phyloP scores from a whole-genome alignment of 2,888 invertebrate genomes.

The Acrocyrtus sp. region DNA sequence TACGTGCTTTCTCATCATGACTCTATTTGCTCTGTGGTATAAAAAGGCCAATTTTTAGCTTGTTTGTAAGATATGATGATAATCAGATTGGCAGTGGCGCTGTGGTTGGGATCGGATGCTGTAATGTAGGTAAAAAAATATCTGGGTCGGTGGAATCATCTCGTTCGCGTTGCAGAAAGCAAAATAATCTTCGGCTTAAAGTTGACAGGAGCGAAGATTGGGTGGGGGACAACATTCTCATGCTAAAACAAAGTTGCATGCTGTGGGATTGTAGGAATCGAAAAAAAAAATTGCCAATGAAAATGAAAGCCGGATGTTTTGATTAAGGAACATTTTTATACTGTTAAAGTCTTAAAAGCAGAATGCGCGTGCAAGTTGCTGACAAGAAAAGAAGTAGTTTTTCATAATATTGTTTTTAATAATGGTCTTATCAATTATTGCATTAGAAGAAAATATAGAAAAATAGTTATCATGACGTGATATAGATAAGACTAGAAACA shows the following conservation, averaged over 20 bases:
- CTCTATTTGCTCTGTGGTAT: too few species aligned
- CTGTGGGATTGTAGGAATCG: too few species aligned
- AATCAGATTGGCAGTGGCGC: too few species aligned
- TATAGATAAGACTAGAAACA: too few species aligned
- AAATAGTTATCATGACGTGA: too few species aligned
- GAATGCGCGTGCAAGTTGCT: neutral
- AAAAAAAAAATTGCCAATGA: neutral
- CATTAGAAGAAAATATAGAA: neutral
- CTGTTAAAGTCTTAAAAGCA: neutral
- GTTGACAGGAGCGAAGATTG: too few species aligned
- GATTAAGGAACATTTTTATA: neutral
- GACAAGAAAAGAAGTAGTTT: neutral
- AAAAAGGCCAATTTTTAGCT: neutral
- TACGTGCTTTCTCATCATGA: slow-evolving; percentile 10
- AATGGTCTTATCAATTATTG: neutral
- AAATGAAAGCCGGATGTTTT: slow-evolving; percentile 18
- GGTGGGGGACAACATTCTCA: too few species aligned
- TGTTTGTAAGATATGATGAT: neutral
- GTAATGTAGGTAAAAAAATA: too few species aligned
- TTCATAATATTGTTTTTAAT: neutral
- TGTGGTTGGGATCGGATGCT: too few species aligned
- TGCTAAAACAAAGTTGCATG: too few species aligned
- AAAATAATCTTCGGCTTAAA: too few species aligned
- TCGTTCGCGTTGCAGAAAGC: slow-evolving; percentile 2
- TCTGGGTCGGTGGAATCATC: too few species aligned